A percentile compares a stretch with the other conserved stretches of the same genome.
Conservation (phyloP, 2,888 invertebrate species). For the Troglohyphantes excavatus region DNA sequence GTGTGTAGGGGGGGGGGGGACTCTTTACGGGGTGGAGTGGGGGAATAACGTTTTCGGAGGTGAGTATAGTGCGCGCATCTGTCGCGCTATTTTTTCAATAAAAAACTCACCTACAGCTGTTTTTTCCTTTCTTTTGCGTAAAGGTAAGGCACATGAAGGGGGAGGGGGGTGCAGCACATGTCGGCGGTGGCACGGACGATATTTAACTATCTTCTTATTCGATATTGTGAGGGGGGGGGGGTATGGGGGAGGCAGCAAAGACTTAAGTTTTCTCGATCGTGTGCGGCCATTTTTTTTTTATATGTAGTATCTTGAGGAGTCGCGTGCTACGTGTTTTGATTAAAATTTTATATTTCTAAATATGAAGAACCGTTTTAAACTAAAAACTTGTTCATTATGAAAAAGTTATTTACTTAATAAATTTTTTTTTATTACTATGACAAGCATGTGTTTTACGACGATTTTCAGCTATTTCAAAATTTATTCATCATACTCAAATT, state of each 20-base stretch:
- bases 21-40: not conserved
- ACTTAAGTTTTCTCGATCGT: not conserved
- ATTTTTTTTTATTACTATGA: no score
- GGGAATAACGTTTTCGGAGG: constrained; percentile 5
- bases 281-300: not conserved
- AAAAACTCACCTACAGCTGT: not conserved
- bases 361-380: no score
- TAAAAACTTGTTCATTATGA: no score
- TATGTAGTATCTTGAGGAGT: not conserved
- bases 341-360: no score
- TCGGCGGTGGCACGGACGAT: not conserved
- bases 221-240: not conserved
- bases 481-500: no score
- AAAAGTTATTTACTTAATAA: no score
- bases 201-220: not conserved
- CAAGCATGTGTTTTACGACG: no score
- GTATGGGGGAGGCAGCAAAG: not conserved
- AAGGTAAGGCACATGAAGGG: not conserved
- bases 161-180: not conserved
- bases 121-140: not conserved
- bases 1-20: not conserved
- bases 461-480: no score
- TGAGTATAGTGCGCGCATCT: not conserved
- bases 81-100: not conserved
- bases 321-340: not conserved